A percentile compares a stretch with the other conserved stretches of the same genome.
Evolutionary conservation across 2,113 vertebrate species (phyloP).

Genomic region (Rhabdomys dilectus): DNA sequence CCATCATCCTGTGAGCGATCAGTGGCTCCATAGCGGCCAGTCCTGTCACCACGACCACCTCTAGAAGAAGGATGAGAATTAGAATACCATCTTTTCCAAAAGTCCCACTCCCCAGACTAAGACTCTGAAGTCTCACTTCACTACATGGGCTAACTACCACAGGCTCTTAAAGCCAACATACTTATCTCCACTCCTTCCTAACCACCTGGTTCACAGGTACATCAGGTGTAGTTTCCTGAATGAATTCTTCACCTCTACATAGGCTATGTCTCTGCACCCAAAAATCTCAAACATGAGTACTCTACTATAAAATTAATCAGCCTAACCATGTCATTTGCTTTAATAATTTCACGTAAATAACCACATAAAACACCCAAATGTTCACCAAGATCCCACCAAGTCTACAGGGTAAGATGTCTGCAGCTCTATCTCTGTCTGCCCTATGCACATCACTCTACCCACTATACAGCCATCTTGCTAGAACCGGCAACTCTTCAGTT

Average conservation of each 20-base stretch:
- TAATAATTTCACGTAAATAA: not conserved
- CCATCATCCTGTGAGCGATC: constrained; percentile 80
- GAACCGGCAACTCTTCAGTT: not conserved
- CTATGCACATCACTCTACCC: not conserved
- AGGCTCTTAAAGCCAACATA: not conserved
- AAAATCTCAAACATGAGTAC: not conserved
- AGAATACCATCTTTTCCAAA: constrained; percentile 30
- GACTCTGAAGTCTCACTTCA: not conserved
- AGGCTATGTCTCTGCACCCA: not conserved
- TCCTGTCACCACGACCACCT: constrained; percentile 92
- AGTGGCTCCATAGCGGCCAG: constrained; percentile 90
- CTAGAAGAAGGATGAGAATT: constrained; percentile 78
- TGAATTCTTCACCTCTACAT: not conserved
- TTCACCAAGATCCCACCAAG: not conserved
- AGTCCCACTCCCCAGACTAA: not conserved
- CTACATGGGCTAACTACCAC: not conserved
- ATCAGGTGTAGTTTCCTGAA: not conserved
- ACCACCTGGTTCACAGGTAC: not conserved
- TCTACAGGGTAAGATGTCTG: not conserved
- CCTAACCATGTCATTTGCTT: not conserved
- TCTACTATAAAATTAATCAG: constrained; percentile 21
- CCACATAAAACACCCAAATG: constrained; percentile 20
- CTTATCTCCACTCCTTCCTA: not conserved
- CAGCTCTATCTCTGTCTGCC: not conserved
- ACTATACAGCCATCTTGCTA: not conserved